Percentiles rank a stretch among this genome's conserved stretches.
Evolutionary conservation across 2,797 vertebrate species (phyloP).

Genomic region (Champsocephalus esox): DNA sequence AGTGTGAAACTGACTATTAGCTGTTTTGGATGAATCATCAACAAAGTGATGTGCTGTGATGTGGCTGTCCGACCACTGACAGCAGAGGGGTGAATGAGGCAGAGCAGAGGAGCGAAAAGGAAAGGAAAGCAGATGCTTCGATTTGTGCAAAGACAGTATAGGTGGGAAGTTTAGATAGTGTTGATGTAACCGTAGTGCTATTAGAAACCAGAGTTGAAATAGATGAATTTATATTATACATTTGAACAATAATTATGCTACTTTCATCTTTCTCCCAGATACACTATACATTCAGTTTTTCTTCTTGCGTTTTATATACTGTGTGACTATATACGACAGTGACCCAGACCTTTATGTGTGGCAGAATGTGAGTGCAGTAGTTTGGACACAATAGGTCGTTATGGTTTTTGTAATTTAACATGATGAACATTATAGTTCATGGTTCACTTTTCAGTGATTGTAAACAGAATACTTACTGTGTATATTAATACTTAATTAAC

Average conservation of each 20-base stretch:
- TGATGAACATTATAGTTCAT: background rate
- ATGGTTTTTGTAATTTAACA: background rate
- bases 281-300: background rate
- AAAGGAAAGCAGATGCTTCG: conserved; percentile 21
- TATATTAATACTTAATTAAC: background rate
- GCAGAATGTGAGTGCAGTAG: background rate
- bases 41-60: conserved; percentile 37
- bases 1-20: conserved; percentile 43
- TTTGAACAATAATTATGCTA: too few species aligned
- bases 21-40: conserved; percentile 59
- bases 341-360: background rate
- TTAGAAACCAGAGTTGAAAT: background rate
- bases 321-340: background rate
- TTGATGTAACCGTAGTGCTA: background rate
- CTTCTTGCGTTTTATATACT: background rate
- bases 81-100: conserved; percentile 7
- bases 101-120: conserved; percentile 11
- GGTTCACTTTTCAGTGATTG: background rate
- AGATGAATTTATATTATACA: too few species aligned
- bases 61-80: conserved; percentile 24
- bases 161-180: background rate
- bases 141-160: background rate
- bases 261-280: too few species aligned
- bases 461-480: background rate
- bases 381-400: background rate